phyloP scores from a whole-genome alignment of 2,113 vertebrate genomes.

The Macquaria australasica region DNA sequence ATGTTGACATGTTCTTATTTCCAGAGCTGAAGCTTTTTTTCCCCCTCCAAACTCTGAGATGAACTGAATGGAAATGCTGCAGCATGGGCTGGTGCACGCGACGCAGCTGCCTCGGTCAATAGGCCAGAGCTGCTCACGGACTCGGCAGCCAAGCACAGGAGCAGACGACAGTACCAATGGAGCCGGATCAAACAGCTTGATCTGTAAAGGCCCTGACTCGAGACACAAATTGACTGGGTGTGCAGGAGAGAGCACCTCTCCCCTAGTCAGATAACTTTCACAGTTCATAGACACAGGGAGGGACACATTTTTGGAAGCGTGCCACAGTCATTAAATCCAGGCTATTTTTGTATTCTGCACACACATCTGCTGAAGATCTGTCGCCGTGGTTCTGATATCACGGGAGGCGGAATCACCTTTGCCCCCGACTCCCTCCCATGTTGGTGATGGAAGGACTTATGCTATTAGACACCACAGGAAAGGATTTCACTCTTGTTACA shows the following conservation, averaged over 20 bases:
- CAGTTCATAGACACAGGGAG: slow-evolving; percentile 67
- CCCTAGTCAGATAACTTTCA: slow-evolving; percentile 69
- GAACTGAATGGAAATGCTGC: slow-evolving; percentile 61
- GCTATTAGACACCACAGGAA: slow-evolving; percentile 72
- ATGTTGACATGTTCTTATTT: slow-evolving; percentile 75
- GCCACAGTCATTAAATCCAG: slow-evolving; percentile 72
- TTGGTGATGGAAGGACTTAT: slow-evolving; percentile 58
- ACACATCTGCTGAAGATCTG: slow-evolving; percentile 61
- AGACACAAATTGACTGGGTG: slow-evolving; percentile 72
- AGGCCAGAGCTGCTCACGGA: slow-evolving; percentile 68
- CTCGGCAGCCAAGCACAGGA: slow-evolving; percentile 34
- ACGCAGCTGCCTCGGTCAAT: slow-evolving; percentile 71
- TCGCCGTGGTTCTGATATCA: slow-evolving; percentile 61
- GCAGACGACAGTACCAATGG: slow-evolving; percentile 50
- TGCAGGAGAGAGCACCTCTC: slow-evolving; percentile 44
- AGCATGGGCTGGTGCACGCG: slow-evolving; percentile 28
- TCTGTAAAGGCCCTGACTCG: slow-evolving; percentile 71
- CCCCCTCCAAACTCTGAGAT: slow-evolving; percentile 30
- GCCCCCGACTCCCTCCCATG: slow-evolving; percentile 49
- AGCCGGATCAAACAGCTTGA: slow-evolving; percentile 74
- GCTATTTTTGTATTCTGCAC: slow-evolving; percentile 63
- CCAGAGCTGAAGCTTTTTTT: slow-evolving; percentile 40
- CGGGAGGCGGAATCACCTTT: slow-evolving; percentile 65
- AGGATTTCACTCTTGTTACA: slow-evolving; percentile 68
- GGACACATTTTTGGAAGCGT: slow-evolving; percentile 66